phyloP scores from a whole-genome alignment of 2,888 invertebrate genomes.

The Phanerotoma sp. region DNA sequence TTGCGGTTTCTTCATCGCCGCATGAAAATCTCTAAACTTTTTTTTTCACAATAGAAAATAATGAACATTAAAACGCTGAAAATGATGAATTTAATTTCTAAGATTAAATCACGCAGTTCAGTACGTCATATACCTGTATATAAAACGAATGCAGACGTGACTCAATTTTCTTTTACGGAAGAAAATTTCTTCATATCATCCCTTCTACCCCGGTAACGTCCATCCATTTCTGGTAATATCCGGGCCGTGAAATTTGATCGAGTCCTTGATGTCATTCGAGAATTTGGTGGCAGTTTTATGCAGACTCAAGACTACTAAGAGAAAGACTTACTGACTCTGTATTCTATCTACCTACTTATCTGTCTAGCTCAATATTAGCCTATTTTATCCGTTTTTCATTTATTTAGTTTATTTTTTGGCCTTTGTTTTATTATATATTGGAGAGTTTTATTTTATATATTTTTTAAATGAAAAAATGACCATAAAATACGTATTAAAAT shows the following conservation, averaged over 20 bases:
- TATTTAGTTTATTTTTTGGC: too few relatives aligned
- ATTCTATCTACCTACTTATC: too few relatives aligned
- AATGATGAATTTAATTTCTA: neutral
- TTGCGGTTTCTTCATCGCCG: too few relatives aligned
- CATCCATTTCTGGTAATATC: slow-evolving; percentile 29
- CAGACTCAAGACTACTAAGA: neutral
- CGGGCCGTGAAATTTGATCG: slow-evolving; percentile 30
- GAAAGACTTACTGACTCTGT: neutral
- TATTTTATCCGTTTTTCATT: too few relatives aligned
- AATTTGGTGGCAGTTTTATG: slow-evolving; percentile 10
- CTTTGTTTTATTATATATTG: too few relatives aligned
- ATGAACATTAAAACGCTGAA: neutral
- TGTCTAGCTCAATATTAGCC: too few relatives aligned
- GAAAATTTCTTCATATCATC: slow-evolving; percentile 14
- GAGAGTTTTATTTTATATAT: too few relatives aligned
- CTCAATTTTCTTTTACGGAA: slow-evolving; percentile 7
- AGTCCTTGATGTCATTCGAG: slow-evolving; percentile 11
- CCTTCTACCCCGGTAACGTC: neutral
- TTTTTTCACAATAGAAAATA: too few relatives aligned
- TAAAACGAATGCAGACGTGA: neutral
- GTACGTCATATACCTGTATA: neutral
- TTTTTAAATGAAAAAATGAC: too few relatives aligned
- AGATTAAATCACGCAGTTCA: neutral
- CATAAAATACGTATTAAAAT: too few relatives aligned
- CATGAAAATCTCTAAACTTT: too few relatives aligned